Base-by-base conservation (phyloP, 2,888 invertebrate species). In the Aleiodes leptofemur region DNA sequence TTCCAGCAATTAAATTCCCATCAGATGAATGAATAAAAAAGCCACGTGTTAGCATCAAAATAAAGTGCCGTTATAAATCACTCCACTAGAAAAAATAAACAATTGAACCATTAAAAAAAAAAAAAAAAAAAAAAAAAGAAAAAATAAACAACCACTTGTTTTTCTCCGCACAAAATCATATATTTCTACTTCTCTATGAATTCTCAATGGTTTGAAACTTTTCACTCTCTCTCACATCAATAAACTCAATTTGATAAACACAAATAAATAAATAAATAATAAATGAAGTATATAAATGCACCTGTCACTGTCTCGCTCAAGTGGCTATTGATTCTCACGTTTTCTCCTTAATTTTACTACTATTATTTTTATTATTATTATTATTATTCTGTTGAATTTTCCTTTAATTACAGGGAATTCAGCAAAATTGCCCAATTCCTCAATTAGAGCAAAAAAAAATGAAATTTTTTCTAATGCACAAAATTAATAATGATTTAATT, bases 271-370 rank as follows among this genome's bases (percentile, higher is more conserved):
- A 23, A 7, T 6, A 61, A 64, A 64, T 43, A 48, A 64, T 0
- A 64, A 64, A 64, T 64, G 8, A 43, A 64, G 64, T 11, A 14
- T 23, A 23, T 7, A 38, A 38, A 43, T 48, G 43, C 48, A 64
- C 48, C 64, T 11, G 16, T 64, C 43, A 64, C 43, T 43, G 6
- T 14, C 38, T 14, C 64, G 8, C 38, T n/a, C 13, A 59, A 59
- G 11, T n/a, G 64, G 13, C 38, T 43, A 64, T 23, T n/a, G 64
- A 64, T 64, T 43, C 43, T 64, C 64, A 64, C 64, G 64, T 64
- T 48, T 48, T 64, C 11, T 64, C 7, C 43, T 43, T 11, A 43
- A 43, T 43, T 61, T 61, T n/a, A 8, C 4, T 38, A 38, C 6
- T 59, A 31, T 59, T 34, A 59, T 34, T 59, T 23, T 23, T 23